Evolutionary conservation across 2,888 invertebrate genomes (phyloP), one percentile per base, ranked within the genome.

Genomic region (Rhyacophila evoluta): DNA sequence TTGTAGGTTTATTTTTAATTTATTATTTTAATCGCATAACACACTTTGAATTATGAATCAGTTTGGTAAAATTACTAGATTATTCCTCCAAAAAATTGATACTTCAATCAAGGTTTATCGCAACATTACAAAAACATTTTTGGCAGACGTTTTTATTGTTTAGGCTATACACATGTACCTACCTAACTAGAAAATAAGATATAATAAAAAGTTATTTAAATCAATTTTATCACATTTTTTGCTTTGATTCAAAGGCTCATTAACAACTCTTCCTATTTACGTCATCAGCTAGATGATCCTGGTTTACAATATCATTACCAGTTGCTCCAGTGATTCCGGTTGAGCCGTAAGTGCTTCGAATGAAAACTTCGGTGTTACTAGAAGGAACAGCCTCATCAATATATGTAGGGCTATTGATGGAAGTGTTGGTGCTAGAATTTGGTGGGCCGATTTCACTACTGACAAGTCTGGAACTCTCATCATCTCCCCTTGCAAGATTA

Each of bases 401-500:
- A 19, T 38, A 67, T 1, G 68, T 78, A 19, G 79, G 77, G 29
- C 77, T 81, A 12, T 87, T 87, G 1, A 85, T 84, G 0, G 86
- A 85, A 2, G 88, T 82, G 76, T 86, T 86, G 0, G 89, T 89
- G 1, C 87, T 88, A 0, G 89, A 89, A 72, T 86, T 88, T 0
- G 88, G 88, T 2, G 88, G 85, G 4, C 82, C 84, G 6, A 77
- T 73, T 28, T 83, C 88, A 8, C 55, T 8, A 38, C 84, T 84
- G 78, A 90, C 86, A n/a, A 90, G 84, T 69, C 89, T 85, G 0
- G 89, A 87, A 83, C 89, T 91, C 83, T 93, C 93, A 78, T 93
- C 92, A 71, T 89, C 91, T 0, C 94, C 94, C 83, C 94, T 91
- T 0, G 95, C 89, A 86, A 95, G 91, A 83, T 93, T 93, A 86